Conservation (phyloP, 2,888 invertebrate genomes). For the Drymonia ruficornis region DNA sequence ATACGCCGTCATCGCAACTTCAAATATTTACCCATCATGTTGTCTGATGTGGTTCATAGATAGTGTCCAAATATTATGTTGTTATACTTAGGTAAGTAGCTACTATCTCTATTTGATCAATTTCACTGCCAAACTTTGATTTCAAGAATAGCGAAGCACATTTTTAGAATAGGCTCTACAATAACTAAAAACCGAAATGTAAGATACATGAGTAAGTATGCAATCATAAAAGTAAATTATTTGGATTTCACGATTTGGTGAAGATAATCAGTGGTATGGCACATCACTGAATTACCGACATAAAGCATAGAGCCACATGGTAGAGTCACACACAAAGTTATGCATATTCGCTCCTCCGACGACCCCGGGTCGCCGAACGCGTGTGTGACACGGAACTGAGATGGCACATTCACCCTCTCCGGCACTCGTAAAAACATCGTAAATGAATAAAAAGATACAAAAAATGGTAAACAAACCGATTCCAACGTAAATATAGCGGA, state of each 20-base stretch:
- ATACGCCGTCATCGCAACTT: conserved; percentile 36
- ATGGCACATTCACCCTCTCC: conserved; percentile 36
- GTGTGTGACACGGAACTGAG: conserved; percentile 39
- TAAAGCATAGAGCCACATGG: conserved; percentile 15
- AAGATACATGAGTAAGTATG: too few relatives aligned
- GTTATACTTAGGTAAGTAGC: neutral
- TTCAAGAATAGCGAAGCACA: too few relatives aligned
- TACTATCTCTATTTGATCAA: neutral
- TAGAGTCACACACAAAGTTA: conserved; percentile 46
- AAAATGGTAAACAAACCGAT: conserved; percentile 37
- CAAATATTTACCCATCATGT: conserved; percentile 42
- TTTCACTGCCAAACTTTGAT: too few relatives aligned
- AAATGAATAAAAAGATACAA: conserved; percentile 39
- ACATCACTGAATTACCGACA: conserved; percentile 19
- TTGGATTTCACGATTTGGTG: too few relatives aligned
- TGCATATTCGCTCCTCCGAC: conserved; percentile 33
- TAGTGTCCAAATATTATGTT: conserved; percentile 12
- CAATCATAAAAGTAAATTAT: too few relatives aligned
- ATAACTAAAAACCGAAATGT: too few relatives aligned
- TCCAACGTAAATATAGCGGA: conserved; percentile 21
- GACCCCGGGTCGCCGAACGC: conserved; percentile 28
- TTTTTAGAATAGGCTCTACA: too few relatives aligned
- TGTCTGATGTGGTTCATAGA: conserved; percentile 21
- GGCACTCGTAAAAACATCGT: conserved; percentile 41
- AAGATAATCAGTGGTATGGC: neutral